Conservation (phyloP, 2,888 invertebrate genomes). For the Osedax frankpressi region DNA sequence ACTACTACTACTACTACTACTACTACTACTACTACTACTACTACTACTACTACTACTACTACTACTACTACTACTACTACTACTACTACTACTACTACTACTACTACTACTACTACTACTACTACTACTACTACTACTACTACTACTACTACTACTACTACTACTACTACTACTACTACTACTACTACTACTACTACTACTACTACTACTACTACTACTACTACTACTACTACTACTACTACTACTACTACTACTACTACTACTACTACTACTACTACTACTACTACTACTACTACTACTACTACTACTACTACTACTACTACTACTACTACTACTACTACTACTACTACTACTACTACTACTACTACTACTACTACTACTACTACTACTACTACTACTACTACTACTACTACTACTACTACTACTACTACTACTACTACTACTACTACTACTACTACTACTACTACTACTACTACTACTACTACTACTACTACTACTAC, state of each 20-base stretch:
- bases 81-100: slow-evolving; percentile 1
- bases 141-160: slow-evolving; percentile 5
- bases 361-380: slow-evolving; percentile 2
- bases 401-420: background rate
- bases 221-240: background rate
- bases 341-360: background rate
- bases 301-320: slow-evolving; percentile 10
- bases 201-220: background rate
- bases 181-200: slow-evolving; percentile 7
- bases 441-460: background rate
- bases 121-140: slow-evolving; percentile 6
- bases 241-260: slow-evolving; percentile 8
- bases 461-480: no score
- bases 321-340: no score
- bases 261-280: slow-evolving; percentile 6
- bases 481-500: no score
- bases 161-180: slow-evolving; percentile 9
- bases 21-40: slow-evolving; percentile 12
- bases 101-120: background rate
- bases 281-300: slow-evolving; percentile 8
- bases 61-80: slow-evolving; percentile 12
- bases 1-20: slow-evolving; percentile 12
- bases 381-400: slow-evolving; percentile 7
- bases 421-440: background rate
- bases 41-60: slow-evolving; percentile 12